Conservation (phyloP, 2,113 vertebrate species). For the Romanogobio albipinnatus region DNA sequence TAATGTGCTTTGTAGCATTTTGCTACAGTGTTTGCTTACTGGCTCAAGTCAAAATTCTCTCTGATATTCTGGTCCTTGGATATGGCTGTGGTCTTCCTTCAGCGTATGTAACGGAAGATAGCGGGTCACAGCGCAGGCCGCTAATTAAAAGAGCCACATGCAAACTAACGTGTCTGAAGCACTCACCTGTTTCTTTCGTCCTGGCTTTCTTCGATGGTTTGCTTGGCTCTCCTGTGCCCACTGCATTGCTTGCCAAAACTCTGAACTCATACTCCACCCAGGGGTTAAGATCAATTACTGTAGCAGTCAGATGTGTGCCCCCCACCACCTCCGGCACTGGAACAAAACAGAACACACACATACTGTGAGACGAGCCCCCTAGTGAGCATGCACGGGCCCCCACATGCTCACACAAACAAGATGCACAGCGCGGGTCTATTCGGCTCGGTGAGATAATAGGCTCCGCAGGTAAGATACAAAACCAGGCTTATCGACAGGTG, state of each 20-base stretch:
- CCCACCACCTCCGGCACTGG: constrained; percentile 89
- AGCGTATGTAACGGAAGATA: neutral
- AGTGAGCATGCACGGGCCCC: neutral
- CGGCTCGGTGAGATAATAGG: constrained; percentile 17
- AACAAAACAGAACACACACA: constrained; percentile 53
- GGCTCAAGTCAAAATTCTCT: neutral
- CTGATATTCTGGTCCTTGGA: neutral
- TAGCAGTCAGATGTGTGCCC: constrained; percentile 89
- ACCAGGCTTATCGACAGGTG: neutral
- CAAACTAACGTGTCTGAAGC: constrained; percentile 24
- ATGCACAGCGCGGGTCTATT: neutral
- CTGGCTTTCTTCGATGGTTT: constrained; percentile 88
- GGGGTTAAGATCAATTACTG: constrained; percentile 90
- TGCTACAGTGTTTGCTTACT: neutral
- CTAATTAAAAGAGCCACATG: constrained; percentile 1
- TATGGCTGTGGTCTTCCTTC: neutral
- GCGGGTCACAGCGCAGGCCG: neutral
- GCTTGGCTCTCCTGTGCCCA: constrained; percentile 95
- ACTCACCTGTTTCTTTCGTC: constrained; percentile 93
- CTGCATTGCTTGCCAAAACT: constrained; percentile 88
- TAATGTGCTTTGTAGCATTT: neutral
- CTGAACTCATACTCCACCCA: constrained; percentile 98
- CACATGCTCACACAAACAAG: constrained; percentile 13
- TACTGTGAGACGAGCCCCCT: constrained; percentile 19
- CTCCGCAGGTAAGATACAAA: constrained; percentile 4